phyloP scores from a whole-genome alignment of 2,797 vertebrate species.

The Sebastes steindachneri region DNA sequence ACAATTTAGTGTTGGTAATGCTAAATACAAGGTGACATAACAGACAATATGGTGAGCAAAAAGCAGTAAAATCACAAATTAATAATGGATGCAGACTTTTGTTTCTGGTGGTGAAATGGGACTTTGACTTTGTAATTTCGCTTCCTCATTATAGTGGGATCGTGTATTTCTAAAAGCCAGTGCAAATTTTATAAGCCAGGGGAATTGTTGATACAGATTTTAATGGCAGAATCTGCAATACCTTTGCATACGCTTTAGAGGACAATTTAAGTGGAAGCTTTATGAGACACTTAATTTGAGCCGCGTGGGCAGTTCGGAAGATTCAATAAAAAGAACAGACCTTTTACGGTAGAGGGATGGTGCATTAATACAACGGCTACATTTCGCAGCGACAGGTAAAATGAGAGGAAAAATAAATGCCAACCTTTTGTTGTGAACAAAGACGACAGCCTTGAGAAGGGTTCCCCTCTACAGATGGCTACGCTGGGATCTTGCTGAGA shows the following conservation, averaged over 20 bases:
- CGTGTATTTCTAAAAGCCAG: constrained; percentile 69
- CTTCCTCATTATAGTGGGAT: constrained; percentile 53
- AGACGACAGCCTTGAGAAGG: constrained; percentile 30
- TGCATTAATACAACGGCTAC: constrained; percentile 28
- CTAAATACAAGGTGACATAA: constrained; percentile 56
- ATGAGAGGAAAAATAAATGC: constrained; percentile 40
- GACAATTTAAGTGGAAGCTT: constrained; percentile 67
- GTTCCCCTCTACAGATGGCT: constrained; percentile 21
- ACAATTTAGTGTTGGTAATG: constrained; percentile 43
- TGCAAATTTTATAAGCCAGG: constrained; percentile 66
- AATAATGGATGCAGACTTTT: constrained; percentile 64
- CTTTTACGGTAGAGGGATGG: constrained; percentile 43
- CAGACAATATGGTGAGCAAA: constrained; percentile 33
- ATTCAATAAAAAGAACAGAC: constrained; percentile 59
- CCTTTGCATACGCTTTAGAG: constrained; percentile 63
- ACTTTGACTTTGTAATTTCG: constrained; percentile 60
- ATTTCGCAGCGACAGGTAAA: constrained; percentile 37
- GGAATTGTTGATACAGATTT: constrained; percentile 65
- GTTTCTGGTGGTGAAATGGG: constrained; percentile 55
- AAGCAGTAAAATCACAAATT: constrained; percentile 46
- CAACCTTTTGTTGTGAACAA: constrained; percentile 32
- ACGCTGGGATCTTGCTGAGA: constrained; percentile 38
- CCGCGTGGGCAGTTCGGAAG: constrained; percentile 40
- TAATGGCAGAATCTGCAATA: constrained; percentile 60
- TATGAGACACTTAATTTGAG: constrained; percentile 67